Percentiles rank a stretch among this genome's conserved stretches.
These are phyloP conservation scores for Cephus cinctus DNA, from an alignment of 1,140 invertebrate genomes.

Conservation along the genomic window DNA sequence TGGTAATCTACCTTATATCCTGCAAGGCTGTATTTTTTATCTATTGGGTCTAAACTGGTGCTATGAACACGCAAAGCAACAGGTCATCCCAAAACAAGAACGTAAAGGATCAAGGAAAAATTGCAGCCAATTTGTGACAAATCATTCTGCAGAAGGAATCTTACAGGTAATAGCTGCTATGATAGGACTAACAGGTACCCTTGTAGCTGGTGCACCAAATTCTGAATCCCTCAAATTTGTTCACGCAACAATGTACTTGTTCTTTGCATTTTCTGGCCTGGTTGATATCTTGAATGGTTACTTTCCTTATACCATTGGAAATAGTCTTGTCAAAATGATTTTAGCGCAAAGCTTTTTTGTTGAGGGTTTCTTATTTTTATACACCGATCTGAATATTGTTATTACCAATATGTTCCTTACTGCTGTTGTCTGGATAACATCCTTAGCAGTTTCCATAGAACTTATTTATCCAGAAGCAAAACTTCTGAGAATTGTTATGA, in stretches of 20 bases:
- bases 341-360: slow-evolving; percentile 48
- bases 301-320: slow-evolving; percentile 40
- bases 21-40: slow-evolving; percentile 41
- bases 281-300: slow-evolving; percentile 50
- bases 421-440: slow-evolving; percentile 40
- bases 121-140: slow-evolving; percentile 27
- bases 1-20: slow-evolving; percentile 27
- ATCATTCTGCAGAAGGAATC: slow-evolving; percentile 39
- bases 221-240: slow-evolving; percentile 43
- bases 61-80: slow-evolving; percentile 41
- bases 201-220: slow-evolving; percentile 31
- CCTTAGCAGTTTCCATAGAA: slow-evolving; percentile 38
- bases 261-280: slow-evolving; percentile 52
- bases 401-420: slow-evolving; percentile 39
- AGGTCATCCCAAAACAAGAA: slow-evolving; percentile 22
- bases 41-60: slow-evolving; percentile 45
- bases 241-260: slow-evolving; percentile 50
- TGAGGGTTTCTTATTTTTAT: slow-evolving; percentile 48
- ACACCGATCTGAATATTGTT: slow-evolving; percentile 26
- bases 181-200: slow-evolving; percentile 34
- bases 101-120: slow-evolving; percentile 20
- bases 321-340: slow-evolving; percentile 42
- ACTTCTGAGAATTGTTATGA: slow-evolving; percentile 38
- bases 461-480: slow-evolving; percentile 44
- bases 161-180: slow-evolving; percentile 41